Evolutionary conservation across 2,113 vertebrate genomes (phyloP), one percentile per base, ranked within the genome.

Genomic region (Saguinus imperator): DNA sequence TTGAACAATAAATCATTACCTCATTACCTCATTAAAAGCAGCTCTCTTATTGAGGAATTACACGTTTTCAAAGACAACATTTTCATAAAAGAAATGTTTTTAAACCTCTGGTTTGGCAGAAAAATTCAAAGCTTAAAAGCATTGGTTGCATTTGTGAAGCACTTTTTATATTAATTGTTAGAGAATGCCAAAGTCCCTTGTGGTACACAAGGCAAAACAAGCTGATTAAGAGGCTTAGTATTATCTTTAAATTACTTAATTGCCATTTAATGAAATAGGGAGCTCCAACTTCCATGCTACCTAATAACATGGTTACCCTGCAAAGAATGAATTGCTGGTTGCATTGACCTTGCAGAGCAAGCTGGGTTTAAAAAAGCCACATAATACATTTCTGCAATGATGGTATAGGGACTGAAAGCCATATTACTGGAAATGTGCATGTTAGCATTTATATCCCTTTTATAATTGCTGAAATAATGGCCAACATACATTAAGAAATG

Each of bases 221-320:
- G 97, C 96, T 97, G 96, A 98, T 97, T 95, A 97, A 97, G 94
- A 92, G 66, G 68, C 94, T 98, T 96, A 92, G 94, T 90, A 95
- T 98, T 97, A 98, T 97, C 97, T 97, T 98, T 95, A 97, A 98
- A 98, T 97, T 93, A 95, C 96, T 97, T 98, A 98, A 98, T 98
- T 98, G 94, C 79, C 91, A 93, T 95, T 98, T 98, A 98, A 98
- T 97, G 97, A 98, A 97, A 98, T 89, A 98, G 90, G 85, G 95
- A 97, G 88, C 96, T 97, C 79, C 75, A 64, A 96, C 90, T 98
- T 98, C 79, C 95, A 91, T 0, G 5, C 92, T 95, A 84, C 82
- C 91, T 98, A 98, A 98, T 98, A 97, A 98, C 97, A 98, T 95
- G 87, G 94, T 98, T 97, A 57, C 90, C 96, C 92, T 96, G 94